Percentiles rank a stretch among this genome's conserved stretches.
Evolutionary conservation across 2,797 vertebrate species (phyloP).

Genomic region (Clarias fuscus): DNA sequence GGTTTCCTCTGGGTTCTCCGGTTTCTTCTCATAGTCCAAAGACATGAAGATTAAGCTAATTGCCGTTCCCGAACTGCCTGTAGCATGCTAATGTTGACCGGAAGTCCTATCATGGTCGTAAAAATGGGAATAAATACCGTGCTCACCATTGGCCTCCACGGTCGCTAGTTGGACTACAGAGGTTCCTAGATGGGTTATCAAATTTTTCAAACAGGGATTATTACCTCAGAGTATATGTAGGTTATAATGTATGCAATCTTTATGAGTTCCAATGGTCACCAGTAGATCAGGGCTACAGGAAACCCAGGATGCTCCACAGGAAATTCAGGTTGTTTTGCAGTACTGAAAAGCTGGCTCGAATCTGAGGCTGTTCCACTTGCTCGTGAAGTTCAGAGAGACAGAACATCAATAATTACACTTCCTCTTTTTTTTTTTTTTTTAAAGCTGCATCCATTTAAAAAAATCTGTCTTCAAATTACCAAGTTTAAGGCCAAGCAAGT

Average conservation of each 20-base stretch:
- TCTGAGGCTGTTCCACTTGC: slow-evolving; percentile 57
- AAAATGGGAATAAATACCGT: too few relatives aligned
- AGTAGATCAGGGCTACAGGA: slow-evolving; percentile 8
- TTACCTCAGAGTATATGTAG: not conserved
- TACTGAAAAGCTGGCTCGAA: slow-evolving; percentile 54
- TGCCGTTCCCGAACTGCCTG: too few relatives aligned
- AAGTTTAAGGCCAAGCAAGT: not conserved
- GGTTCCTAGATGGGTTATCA: too few relatives aligned
- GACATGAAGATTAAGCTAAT: too few relatives aligned
- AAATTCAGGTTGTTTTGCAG: slow-evolving; percentile 22
- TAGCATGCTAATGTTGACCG: too few relatives aligned
- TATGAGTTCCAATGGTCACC: not conserved
- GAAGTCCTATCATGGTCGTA: too few relatives aligned
- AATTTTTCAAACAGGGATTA: not conserved
- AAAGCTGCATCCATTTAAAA: not conserved
- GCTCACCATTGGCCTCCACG: too few relatives aligned
- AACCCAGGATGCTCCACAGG: slow-evolving; percentile 20
- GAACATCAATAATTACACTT: slow-evolving; percentile 30
- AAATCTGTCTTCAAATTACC: not conserved
- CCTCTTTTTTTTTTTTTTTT: not conserved
- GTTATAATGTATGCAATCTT: not conserved
- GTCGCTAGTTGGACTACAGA: too few relatives aligned
- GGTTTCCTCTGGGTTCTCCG: too few relatives aligned
- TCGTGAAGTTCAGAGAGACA: slow-evolving; percentile 54
- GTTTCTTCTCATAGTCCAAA: too few relatives aligned